Base-by-base conservation (phyloP, 2,888 invertebrate species). In the Drosophila kambysellisi region DNA sequence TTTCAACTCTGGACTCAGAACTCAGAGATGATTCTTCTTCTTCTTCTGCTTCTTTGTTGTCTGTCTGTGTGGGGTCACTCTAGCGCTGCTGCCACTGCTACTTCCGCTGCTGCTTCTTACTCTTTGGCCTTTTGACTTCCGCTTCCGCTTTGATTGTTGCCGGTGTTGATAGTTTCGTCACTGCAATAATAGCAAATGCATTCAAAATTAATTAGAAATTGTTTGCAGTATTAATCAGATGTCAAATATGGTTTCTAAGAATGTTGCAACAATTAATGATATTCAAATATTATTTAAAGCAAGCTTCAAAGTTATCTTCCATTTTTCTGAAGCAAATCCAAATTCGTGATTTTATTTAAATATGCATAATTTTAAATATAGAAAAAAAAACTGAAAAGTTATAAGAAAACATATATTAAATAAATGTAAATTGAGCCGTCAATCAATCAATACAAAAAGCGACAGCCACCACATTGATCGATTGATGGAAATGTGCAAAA, bases 1-100 rank as follows among this genome's bases (percentile, higher is more conserved):
- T 86, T 76, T 81, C 73, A 77, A 84, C 77, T 74, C 81, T 71
- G 78, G 74, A 65, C 75, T 59, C 67, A 63, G 35, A 78, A 80
- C 56, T 67, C 61, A 29, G 9, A n/a, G 30, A 17, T 51, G 30
- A 51, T 25, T 56, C n/a, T 57, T 51, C 46, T 32, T 4, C 17
- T 33, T 20, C 46, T 33, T 12, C 37, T 37, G n/a, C n/a, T 33
- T n/a, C 35, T 37, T 20, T 43, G 50, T 33, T n/a, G 30, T 37
- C n/a, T 43, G 50, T 35, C 52, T 51, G 15, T 46, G 25, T 25
- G 25, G n/a, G n/a, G n/a, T 15, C 46, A 12, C 51, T 54, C 9
- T 59, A 64, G 32, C 57, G 51, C 46, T 17, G 11, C 11, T 25
- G 15, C 30, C 30, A 4, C 39, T 20, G 32, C 29, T 29, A 0